Conservation (phyloP, 2,888 invertebrate genomes). For the Noctuana brunneofusca region DNA sequence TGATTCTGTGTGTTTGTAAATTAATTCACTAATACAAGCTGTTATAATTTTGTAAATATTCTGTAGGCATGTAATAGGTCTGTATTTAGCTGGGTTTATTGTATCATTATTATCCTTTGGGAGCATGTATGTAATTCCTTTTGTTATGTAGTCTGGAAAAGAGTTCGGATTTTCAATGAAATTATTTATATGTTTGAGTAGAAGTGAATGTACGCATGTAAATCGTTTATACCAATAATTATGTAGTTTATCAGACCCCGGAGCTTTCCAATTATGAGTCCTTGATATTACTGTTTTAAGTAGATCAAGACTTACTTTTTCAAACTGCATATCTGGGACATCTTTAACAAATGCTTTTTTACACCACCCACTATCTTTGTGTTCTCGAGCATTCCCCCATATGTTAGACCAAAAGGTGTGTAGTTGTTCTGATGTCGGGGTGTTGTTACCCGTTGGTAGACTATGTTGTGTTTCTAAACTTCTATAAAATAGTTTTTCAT, state of each 20-base stretch:
- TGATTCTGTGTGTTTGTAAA: too few species aligned
- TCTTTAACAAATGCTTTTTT: background rate
- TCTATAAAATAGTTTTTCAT: slow-evolving; percentile 37
- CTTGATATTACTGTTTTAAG: background rate
- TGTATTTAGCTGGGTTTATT: too few species aligned
- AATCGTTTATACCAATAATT: background rate
- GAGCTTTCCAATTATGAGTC: background rate
- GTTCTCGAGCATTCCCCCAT: background rate
- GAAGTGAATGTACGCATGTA: background rate
- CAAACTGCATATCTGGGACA: background rate
- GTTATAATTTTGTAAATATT: too few species aligned
- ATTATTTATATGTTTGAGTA: background rate
- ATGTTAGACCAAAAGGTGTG: background rate
- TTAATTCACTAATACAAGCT: too few species aligned
- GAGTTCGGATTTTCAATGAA: background rate
- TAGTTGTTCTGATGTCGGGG: background rate
- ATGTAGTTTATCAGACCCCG: background rate
- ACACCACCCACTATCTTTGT: background rate
- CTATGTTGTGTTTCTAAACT: background rate
- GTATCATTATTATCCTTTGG: too few species aligned
- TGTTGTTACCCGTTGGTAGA: background rate
- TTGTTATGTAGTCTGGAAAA: background rate
- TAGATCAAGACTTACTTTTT: background rate
- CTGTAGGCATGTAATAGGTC: too few species aligned
- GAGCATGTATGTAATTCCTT: background rate